phyloP scores from a whole-genome alignment of 2,888 invertebrate species.

The Megamerina dolium region DNA sequence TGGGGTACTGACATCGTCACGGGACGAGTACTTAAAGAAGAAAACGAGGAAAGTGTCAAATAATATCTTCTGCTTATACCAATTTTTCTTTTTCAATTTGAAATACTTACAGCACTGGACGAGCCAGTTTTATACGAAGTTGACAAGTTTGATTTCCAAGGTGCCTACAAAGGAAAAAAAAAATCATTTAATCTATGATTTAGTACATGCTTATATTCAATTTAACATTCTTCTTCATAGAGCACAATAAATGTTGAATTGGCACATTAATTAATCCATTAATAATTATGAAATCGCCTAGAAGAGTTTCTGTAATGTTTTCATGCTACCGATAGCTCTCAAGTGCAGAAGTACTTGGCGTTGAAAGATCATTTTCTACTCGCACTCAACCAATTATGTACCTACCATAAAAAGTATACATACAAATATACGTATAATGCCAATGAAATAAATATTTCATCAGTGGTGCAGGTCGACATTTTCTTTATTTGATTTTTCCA shows the following conservation, averaged over 20 bases:
- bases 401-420: too few relatives aligned
- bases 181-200: too few relatives aligned
- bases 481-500: neutral
- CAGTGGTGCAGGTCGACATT: conserved; percentile 6
- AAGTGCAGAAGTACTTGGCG: conserved; percentile 10
- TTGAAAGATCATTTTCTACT: conserved; percentile 12
- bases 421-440: too few relatives aligned
- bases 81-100: neutral
- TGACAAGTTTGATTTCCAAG: conserved; percentile 45
- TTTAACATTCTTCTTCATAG: too few relatives aligned
- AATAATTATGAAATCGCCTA: too few relatives aligned
- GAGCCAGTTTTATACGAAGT: conserved; percentile 41
- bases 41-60: conserved; percentile 1
- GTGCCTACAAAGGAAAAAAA: conserved; percentile 42
- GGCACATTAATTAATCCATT: too few relatives aligned
- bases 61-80: neutral
- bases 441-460: neutral
- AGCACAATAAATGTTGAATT: too few relatives aligned
- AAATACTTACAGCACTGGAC: conserved; percentile 35
- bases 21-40: conserved; percentile 38
- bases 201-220: too few relatives aligned
- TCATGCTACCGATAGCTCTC: too few relatives aligned
- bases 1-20: conserved; percentile 35
- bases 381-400: conserved; percentile 2
- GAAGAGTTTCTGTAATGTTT: too few relatives aligned